A percentile compares a stretch with the other conserved stretches of the same genome.
These are phyloP conservation scores for Heliconius congener DNA, from an alignment of 1,140 invertebrate genomes.

Conservation along the genomic window DNA sequence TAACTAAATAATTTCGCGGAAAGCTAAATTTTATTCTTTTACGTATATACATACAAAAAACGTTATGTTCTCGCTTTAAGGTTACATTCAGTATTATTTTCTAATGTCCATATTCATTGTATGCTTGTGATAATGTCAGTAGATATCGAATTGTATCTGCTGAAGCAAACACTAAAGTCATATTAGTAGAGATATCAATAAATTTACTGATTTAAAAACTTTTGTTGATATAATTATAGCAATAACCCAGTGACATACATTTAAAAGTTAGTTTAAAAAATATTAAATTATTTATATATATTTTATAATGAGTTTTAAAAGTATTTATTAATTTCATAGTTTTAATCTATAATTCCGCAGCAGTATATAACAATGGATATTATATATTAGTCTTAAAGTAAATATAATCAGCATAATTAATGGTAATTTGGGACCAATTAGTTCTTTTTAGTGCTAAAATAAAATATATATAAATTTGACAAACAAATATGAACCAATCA, in stretches of 20 bases:
- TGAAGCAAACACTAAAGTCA: not conserved
- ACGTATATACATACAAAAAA: slow-evolving; percentile 20
- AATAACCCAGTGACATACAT: not conserved
- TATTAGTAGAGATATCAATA: not conserved
- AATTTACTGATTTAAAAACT: not conserved
- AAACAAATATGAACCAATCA: too few relatives aligned
- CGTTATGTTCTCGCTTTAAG: not conserved
- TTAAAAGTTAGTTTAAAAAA: not conserved
- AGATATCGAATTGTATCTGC: not conserved
- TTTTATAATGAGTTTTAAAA: too few relatives aligned
- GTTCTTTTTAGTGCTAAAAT: too few relatives aligned
- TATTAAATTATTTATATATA: too few relatives aligned
- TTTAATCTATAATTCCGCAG: too few relatives aligned
- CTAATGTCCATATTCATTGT: not conserved
- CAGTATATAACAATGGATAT: too few relatives aligned
- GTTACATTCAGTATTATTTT: not conserved
- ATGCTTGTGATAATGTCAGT: slow-evolving; percentile 2
- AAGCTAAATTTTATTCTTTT: slow-evolving; percentile 17
- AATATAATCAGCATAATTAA: too few relatives aligned
- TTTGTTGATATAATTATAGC: not conserved
- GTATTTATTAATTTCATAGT: too few relatives aligned
- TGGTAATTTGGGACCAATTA: too few relatives aligned
- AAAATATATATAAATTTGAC: too few relatives aligned
- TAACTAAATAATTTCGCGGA: slow-evolving; percentile 4
- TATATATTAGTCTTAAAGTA: too few relatives aligned